Percentiles rank a stretch among this genome's conserved stretches.
phyloP scores from a whole-genome alignment of 92 coral and sea anemone species.

The Pocillopora grandis region DNA sequence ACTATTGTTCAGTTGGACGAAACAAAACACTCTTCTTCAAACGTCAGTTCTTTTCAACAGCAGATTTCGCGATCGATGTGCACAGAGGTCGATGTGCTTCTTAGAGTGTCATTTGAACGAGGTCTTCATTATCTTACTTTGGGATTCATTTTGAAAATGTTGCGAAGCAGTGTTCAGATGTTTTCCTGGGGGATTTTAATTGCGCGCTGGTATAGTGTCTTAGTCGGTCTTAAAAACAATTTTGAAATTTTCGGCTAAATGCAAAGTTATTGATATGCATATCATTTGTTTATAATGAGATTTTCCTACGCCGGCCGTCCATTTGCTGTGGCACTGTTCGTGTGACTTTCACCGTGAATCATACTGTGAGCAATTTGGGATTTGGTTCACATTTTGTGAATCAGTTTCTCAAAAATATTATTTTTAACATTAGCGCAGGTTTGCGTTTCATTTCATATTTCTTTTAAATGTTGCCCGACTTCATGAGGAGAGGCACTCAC shows the following conservation, averaged over 20 bases:
- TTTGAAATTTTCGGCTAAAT: neutral
- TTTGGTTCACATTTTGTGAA: neutral
- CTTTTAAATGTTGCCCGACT: neutral
- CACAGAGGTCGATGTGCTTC: no score
- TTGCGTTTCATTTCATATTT: neutral
- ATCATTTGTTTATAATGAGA: slow-evolving; percentile 4
- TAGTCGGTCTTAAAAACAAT: neutral
- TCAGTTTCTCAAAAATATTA: neutral
- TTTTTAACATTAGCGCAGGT: neutral
- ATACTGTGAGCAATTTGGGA: neutral
- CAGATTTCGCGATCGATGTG: no score
- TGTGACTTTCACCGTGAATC: neutral
- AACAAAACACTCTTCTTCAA: no score
- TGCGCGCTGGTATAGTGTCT: neutral
- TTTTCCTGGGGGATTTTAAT: neutral
- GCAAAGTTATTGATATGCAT: neutral
- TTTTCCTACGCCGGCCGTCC: neutral
- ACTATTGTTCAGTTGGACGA: no score
- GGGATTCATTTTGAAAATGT: neutral
- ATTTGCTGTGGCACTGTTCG: neutral
- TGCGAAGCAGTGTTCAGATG: neutral
- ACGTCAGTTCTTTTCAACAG: no score
- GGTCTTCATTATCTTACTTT: neutral
- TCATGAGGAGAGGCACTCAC: neutral
- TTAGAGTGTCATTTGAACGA: neutral